A percentile compares a stretch with the other conserved stretches of the same genome.
phyloP scores from a whole-genome alignment of 2,113 vertebrate genomes.

The Periophthalmodon schlosseri region DNA sequence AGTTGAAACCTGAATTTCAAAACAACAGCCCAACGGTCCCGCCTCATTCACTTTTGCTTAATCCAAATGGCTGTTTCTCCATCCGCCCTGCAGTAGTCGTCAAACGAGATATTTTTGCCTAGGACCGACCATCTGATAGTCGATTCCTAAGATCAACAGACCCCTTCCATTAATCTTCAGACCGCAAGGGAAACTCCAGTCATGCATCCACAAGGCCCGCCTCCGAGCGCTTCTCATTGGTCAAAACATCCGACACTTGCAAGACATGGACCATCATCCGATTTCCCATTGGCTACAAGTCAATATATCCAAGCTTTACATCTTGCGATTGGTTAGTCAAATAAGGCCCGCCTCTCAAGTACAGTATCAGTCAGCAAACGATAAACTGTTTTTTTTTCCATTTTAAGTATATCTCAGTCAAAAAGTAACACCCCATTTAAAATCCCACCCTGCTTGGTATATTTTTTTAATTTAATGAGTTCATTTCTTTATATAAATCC shows the following conservation, averaged over 20 bases:
- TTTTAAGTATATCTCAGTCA: constrained; percentile 1
- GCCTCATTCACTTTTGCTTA: constrained; percentile 3
- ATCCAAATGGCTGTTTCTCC: constrained; percentile 26
- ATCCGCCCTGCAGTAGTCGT: constrained; percentile 41
- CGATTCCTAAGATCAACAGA: constrained; percentile 73
- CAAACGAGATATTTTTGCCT: constrained; percentile 44
- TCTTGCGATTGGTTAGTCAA: constrained; percentile 60
- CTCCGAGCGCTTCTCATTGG: constrained; percentile 55
- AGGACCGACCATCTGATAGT: constrained; percentile 61
- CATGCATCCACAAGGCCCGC: constrained; percentile 61
- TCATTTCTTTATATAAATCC: constrained; percentile 3
- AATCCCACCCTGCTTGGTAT: not conserved
- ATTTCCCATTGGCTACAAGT: constrained; percentile 52
- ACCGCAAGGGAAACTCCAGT: constrained; percentile 81
- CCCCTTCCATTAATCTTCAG: constrained; percentile 80
- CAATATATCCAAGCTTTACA: constrained; percentile 25
- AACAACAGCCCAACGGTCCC: constrained; percentile 24
- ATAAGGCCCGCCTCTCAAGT: constrained; percentile 54
- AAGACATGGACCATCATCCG: constrained; percentile 1
- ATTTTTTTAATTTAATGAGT: not conserved
- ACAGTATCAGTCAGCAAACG: constrained; percentile 47
- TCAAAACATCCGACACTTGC: not conserved
- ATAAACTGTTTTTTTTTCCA: constrained; percentile 40
- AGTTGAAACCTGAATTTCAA: constrained; percentile 23
- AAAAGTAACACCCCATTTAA: not conserved